Evolutionary conservation across 2,888 invertebrate species (phyloP).

Genomic region (Kryphioiulus occultus): DNA sequence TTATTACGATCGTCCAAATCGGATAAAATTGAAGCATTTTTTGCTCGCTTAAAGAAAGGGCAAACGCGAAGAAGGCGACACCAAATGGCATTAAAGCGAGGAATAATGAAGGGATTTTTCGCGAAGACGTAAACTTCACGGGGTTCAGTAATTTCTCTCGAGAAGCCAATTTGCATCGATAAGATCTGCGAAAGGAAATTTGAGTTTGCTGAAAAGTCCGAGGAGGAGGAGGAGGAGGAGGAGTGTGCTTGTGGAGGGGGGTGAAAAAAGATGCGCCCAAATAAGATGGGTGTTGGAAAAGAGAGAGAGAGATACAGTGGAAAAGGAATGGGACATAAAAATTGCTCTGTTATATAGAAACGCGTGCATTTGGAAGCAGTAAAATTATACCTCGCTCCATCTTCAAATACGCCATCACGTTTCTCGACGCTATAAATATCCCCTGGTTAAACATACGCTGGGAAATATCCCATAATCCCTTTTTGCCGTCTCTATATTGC

Average conservation of each 20-base stretch:
- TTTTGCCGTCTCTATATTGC: not conserved
- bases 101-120: constrained; percentile 23
- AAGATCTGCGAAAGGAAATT: constrained; percentile 13
- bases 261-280: not conserved
- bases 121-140: not conserved
- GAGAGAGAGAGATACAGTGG: not conserved
- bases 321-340: constrained; percentile 21
- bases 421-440: constrained; percentile 14
- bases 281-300: not conserved
- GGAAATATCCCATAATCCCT: not conserved
- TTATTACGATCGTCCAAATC: not conserved
- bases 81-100: constrained; percentile 23
- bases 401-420: constrained; percentile 23
- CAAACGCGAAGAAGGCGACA: constrained; percentile 23
- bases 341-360: not conserved
- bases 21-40: not conserved
- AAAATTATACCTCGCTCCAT: not conserved
- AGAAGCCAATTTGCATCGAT: constrained; percentile 23
- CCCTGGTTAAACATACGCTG: not conserved
- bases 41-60: not conserved
- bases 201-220: constrained; percentile 5
- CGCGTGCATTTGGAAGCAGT: not conserved
- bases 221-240: not conserved
- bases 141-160: not conserved
- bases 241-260: not conserved